Base-by-base conservation (phyloP, 2,888 invertebrate species). In the Rhingia rostrata region DNA sequence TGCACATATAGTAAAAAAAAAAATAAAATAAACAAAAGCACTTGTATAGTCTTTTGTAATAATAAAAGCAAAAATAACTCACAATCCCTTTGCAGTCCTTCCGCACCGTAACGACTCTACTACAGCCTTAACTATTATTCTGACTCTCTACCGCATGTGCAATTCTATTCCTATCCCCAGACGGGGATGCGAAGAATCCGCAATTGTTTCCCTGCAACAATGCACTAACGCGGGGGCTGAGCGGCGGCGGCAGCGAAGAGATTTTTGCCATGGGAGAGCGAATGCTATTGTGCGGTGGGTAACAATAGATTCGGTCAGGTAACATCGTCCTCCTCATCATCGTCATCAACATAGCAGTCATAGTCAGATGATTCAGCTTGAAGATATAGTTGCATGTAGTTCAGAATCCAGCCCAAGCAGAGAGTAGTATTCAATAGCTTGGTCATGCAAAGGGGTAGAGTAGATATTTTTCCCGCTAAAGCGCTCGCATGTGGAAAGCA, bases 251-350 rank as follows among this genome's bases (percentile, higher is more conserved):
- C 69, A 54, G 79, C 63, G 64, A 79, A 79, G 58, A 51, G 58
- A 64, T 67, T 69, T 74, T 79, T 70, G 51, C 73, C 82, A 67
- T 61, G 45, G 35, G 33, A 58, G 64, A 84, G 45, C 41, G 69
- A 45, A 39, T 70, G 22, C 83, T 74, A 79, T 84, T 80, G 74
- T 84, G 69, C 6, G 64, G 47, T 54, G 60, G 73, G 41, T 74
- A 84, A 84, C 83, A 84, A 84, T 84, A 22, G 64, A 53, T 58
- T 79, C 83, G 74, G 74, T 79, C 83, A 84, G 79, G 83, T 79
- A 84, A 79, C 73, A 73, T 70, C 49, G 56, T 70, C 51, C 49
- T 74, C 75, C 10, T 80, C 67, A 60, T 70, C 69, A 33, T 73
- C 66, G 9, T 75, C 41, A 53, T 54, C 67, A 37, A 33, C 63